A percentile compares a stretch with the other conserved stretches of the same genome.
phyloP scores from a whole-genome alignment of 2,888 invertebrate genomes.

The Notodonta dromedarius region DNA sequence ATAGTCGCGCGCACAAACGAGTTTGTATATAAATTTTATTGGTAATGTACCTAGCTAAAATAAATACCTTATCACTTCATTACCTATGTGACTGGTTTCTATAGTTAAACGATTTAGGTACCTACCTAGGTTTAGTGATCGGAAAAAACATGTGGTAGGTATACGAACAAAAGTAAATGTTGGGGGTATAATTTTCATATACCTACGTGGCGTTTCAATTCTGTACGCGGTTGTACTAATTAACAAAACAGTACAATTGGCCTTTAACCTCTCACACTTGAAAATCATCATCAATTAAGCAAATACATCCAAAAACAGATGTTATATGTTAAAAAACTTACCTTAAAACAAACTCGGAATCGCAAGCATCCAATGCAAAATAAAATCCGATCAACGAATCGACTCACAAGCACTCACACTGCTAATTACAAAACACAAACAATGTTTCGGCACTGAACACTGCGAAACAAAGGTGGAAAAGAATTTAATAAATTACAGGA shows the following conservation, averaged over 20 bases:
- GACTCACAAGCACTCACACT: constrained; percentile 47
- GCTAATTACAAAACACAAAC: constrained; percentile 25
- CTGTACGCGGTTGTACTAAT: background rate
- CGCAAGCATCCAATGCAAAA: constrained; percentile 44
- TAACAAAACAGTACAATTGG: background rate
- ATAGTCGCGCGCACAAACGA: background rate
- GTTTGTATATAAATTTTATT: no score
- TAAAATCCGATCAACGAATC: constrained; percentile 38
- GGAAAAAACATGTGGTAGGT: background rate
- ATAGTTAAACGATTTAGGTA: no score
- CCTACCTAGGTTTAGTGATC: background rate
- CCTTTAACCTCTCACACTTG: background rate
- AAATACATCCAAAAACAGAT: background rate
- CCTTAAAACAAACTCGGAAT: constrained; percentile 59
- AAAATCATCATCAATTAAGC: background rate
- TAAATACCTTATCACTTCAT: no score
- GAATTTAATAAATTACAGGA: constrained; percentile 34
- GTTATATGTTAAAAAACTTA: constrained; percentile 40
- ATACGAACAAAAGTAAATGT: no score
- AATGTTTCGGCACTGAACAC: constrained; percentile 43
- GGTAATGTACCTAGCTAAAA: no score
- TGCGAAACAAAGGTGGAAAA: constrained; percentile 21
- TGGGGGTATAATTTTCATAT: background rate
- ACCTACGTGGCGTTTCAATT: background rate
- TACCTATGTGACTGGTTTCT: no score